phyloP scores from a whole-genome alignment of 2,113 vertebrate genomes.

The Nothoprocta perdicaria region DNA sequence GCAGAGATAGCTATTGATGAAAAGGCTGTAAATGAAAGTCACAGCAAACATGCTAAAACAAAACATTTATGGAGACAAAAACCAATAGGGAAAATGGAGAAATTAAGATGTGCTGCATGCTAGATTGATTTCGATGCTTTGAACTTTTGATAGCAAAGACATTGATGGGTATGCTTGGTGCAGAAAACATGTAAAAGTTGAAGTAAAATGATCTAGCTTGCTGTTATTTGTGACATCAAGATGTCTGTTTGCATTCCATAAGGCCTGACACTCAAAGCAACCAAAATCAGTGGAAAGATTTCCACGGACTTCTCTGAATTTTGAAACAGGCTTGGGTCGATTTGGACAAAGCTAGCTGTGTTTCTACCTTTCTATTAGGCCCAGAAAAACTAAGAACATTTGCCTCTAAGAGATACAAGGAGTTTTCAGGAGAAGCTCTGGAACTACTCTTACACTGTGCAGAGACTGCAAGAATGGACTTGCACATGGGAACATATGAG shows the following conservation, averaged over 20 bases:
- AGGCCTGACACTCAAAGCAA: constrained; percentile 16
- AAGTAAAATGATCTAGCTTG: not conserved
- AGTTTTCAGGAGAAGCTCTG: not conserved
- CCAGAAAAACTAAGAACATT: not conserved
- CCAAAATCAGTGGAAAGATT: constrained; percentile 41
- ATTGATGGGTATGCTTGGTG: not conserved
- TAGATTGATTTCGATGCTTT: not conserved
- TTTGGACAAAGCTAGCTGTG: not conserved
- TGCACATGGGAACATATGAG: not conserved
- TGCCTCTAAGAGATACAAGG: not conserved
- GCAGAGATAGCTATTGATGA: constrained; percentile 95
- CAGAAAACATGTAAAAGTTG: constrained; percentile 16
- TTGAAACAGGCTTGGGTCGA: not conserved
- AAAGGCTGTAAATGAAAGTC: constrained; percentile 89
- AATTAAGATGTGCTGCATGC: constrained; percentile 31
- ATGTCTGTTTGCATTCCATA: constrained; percentile 23
- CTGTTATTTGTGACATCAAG: constrained; percentile 9
- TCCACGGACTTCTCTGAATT: not conserved
- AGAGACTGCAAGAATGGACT: not conserved
- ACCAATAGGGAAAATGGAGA: constrained; percentile 46
- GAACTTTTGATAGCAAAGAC: constrained; percentile 22
- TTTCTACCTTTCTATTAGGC: not conserved
- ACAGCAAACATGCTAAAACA: constrained; percentile 77
- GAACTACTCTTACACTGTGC: not conserved
- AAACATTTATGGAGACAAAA: constrained; percentile 73